A percentile compares a stretch with the other conserved stretches of the same genome.
phyloP scores from a whole-genome alignment of 2,888 invertebrate species.

The Eupelmus urozonus region DNA sequence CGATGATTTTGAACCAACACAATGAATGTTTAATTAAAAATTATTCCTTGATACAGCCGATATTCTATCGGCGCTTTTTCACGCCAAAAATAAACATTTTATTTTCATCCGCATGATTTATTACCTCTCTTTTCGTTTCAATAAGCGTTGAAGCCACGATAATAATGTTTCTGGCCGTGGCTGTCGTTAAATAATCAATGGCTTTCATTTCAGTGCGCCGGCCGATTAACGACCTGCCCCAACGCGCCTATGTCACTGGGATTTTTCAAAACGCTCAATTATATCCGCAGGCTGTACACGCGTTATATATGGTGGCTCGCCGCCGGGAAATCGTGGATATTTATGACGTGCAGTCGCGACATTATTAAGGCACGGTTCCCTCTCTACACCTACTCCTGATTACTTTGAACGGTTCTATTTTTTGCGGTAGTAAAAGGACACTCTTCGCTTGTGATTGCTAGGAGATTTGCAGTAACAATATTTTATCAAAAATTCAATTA shows the following conservation, averaged over 20 bases:
- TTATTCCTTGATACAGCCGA: no score
- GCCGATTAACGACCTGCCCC: conserved; percentile 20
- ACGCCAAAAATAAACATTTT: neutral
- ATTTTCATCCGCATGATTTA: conserved; percentile 12
- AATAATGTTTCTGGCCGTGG: conserved; percentile 19
- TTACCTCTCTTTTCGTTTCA: conserved; percentile 4
- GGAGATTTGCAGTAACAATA: no score
- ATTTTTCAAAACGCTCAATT: conserved; percentile 39
- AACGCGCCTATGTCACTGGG: conserved; percentile 12
- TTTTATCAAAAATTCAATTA: no score
- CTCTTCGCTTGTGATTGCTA: no score
- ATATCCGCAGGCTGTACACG: conserved; percentile 17
- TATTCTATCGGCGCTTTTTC: no score
- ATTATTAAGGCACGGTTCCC: conserved; percentile 19
- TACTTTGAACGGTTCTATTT: no score
- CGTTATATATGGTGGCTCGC: no score
- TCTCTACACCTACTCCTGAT: no score
- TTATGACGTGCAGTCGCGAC: neutral
- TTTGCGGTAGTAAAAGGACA: no score
- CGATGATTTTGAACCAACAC: neutral
- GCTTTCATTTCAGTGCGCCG: conserved; percentile 31
- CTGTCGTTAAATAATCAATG: conserved; percentile 42
- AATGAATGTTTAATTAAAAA: no score
- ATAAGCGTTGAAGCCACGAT: neutral
- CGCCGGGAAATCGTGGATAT: conserved; percentile 1